Base-by-base conservation (phyloP, 2,888 invertebrate species). In the Aspidiotus destructor region DNA sequence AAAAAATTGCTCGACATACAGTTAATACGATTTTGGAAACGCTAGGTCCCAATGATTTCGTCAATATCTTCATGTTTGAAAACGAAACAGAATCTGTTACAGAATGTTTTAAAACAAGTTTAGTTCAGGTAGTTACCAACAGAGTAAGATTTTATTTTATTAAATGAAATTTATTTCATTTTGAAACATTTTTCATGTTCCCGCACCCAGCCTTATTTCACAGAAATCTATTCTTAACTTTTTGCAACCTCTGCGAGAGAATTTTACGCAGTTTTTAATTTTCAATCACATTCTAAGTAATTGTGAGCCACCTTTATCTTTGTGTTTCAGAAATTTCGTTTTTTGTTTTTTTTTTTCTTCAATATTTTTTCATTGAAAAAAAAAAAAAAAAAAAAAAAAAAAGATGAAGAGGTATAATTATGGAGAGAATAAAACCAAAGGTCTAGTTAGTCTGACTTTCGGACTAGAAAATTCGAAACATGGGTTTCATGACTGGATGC, bases 1-100 rank as follows among this genome's bases (percentile, higher is more conserved):
- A 82, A 74, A 83, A 84, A 70, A 86, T 88, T 58, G 95, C 93
- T 13, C 85, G 87, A 74, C 86, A 89, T 75, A 97, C 97, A 0
- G 87, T 97, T 28, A 83, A 85, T 70, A 88, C 89, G 54, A 86
- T 99, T 70, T 78, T 99, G 74, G 92, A 94, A 71, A 98, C 99
- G 0, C 84, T 99, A 62, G 95, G 94, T 8, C 97, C 98, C 76
- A 97, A 99, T 77, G 99, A 99, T 78, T 97, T 89, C 77, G 90
- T 99, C 69, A 97, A 96, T 74, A 88, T 99, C 41, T 86, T 92
- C 74, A 85, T 86, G 76, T 90, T 92, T 73, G 85, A 86, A 55
- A 81, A 82, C 40, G 75, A 79, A 0, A 85, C 88, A 0, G 77
- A 82, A 8, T 87, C 88, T 74, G 83, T 92, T 7, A 89, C 96